Percentiles rank a stretch among this genome's conserved stretches.
phyloP scores from a whole-genome alignment of 2,113 vertebrate species.

The Eulemur macaco region DNA sequence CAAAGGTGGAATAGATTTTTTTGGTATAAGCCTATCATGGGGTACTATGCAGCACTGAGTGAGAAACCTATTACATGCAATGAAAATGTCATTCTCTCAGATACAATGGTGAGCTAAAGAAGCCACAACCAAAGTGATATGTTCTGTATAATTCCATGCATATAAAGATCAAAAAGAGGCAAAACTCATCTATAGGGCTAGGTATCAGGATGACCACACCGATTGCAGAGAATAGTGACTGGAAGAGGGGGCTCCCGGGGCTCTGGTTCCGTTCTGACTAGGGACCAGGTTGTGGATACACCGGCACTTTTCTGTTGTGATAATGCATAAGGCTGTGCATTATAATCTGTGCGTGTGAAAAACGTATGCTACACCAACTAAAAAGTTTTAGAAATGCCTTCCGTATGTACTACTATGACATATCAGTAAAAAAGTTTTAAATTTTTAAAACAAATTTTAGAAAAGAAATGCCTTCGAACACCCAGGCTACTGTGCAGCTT shows the following conservation, averaged over 20 bases:
- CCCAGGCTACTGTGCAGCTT: neutral
- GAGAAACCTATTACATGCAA: neutral
- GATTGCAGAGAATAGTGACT: neutral
- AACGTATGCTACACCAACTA: fast-evolving
- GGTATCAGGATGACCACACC: fast-evolving
- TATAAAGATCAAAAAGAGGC: neutral
- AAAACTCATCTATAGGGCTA: fast-evolving
- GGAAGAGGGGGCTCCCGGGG: neutral
- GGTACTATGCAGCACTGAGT: neutral
- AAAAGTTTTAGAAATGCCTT: neutral
- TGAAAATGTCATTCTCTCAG: neutral
- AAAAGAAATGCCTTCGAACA: neutral
- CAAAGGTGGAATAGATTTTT: neutral
- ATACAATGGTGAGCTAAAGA: neutral
- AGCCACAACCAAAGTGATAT: neutral
- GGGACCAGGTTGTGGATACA: neutral
- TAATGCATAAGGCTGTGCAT: fast-evolving
- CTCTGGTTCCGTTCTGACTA: neutral
- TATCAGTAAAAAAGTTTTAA: neutral
- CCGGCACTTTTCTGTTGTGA: fast-evolving
- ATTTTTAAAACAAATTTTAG: neutral
- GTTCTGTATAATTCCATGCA: neutral
- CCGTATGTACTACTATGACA: neutral
- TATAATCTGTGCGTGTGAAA: neutral
- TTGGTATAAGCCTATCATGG: no score